Conservation (phyloP, 2,797 vertebrate species). For the Geotrypetes seraphini region DNA sequence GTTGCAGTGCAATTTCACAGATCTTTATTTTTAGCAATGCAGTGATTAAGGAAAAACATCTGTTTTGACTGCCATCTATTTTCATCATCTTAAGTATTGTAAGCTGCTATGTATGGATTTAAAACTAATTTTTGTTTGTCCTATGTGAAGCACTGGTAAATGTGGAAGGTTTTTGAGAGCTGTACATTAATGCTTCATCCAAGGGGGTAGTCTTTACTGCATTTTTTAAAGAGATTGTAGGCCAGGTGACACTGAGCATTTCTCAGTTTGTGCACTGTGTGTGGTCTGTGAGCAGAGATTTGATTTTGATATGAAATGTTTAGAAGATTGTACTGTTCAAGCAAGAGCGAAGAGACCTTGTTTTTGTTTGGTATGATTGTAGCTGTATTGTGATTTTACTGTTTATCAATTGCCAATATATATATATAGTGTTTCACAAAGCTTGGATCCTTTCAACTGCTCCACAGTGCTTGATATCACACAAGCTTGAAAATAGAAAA, state of each 20-base stretch:
- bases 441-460: constrained; percentile 63
- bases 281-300: constrained; percentile 51
- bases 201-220: constrained; percentile 56
- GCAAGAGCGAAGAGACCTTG: constrained; percentile 39
- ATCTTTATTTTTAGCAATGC: constrained; percentile 67
- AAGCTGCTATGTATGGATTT: constrained; percentile 66
- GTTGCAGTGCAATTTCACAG: constrained; percentile 63
- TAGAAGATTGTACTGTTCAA: constrained; percentile 56
- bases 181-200: constrained; percentile 52
- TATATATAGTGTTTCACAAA: constrained; percentile 70
- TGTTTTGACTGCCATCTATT: constrained; percentile 58
- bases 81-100: constrained; percentile 60
- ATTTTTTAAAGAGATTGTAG: constrained; percentile 25
- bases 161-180: constrained; percentile 45
- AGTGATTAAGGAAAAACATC: constrained; percentile 54
- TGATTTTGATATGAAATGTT: constrained; percentile 55
- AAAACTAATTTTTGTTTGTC: constrained; percentile 56
- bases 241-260: constrained; percentile 37
- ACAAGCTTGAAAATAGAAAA: constrained; percentile 66
- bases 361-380: constrained; percentile 61
- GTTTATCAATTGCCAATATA: constrained; percentile 70
- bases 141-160: constrained; percentile 62
- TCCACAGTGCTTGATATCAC: constrained; percentile 62
- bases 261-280: constrained; percentile 58
- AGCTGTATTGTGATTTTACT: constrained; percentile 79